Percentiles rank a stretch among this genome's conserved stretches.
Evolutionary conservation across 2,888 invertebrate species (phyloP).

Genomic region (Yponomeuta evonymella): DNA sequence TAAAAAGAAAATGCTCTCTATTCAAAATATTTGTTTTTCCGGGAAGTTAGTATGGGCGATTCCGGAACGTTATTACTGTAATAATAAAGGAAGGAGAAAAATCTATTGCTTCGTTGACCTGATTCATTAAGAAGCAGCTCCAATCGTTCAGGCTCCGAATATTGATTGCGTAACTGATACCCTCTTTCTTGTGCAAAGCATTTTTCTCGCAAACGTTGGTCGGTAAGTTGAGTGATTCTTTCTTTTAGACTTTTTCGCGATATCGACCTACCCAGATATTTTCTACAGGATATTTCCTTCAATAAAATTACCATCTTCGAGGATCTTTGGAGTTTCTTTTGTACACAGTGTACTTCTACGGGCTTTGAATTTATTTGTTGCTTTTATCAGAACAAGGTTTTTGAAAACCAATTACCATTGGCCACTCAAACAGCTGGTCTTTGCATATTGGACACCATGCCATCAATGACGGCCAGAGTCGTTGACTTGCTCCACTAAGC

Average conservation of each 20-base stretch:
- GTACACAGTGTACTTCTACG: no score
- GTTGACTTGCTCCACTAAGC: not conserved
- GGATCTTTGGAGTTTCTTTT: no score
- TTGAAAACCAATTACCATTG: no score
- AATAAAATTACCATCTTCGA: no score
- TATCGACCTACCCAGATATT: no score
- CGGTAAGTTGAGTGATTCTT: not conserved
- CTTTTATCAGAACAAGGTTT: no score
- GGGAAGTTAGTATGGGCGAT: not conserved
- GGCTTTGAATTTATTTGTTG: no score
- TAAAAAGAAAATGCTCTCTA: not conserved
- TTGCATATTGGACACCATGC: not conserved
- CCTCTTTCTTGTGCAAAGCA: not conserved
- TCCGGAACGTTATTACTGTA: not conserved
- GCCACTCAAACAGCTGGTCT: no score
- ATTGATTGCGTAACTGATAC: constrained; percentile 3
- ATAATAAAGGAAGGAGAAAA: not conserved
- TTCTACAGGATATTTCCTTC: no score
- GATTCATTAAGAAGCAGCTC: not conserved
- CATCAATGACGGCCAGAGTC: not conserved
- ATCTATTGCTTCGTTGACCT: not conserved
- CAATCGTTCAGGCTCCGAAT: not conserved
- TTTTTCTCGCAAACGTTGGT: not conserved
- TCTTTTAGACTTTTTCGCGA: not conserved
- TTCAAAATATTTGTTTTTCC: not conserved